These are phyloP conservation scores for Rutilus rutilus DNA, from an alignment of 2,113 vertebrate species.

Conservation along the genomic window DNA sequence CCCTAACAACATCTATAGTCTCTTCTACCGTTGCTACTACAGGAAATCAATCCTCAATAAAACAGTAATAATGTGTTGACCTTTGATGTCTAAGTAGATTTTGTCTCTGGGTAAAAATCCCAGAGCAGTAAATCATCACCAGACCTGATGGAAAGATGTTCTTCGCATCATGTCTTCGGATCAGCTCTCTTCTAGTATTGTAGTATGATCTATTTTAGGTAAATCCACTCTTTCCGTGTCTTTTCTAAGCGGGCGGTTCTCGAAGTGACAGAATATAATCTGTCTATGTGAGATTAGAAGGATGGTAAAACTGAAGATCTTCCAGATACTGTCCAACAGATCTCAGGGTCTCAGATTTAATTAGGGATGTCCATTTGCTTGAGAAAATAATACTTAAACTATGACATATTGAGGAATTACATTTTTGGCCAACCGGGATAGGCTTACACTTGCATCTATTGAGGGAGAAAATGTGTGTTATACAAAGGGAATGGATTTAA, in stretches of 20 bases:
- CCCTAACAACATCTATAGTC: constrained; percentile 40
- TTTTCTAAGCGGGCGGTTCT: background rate
- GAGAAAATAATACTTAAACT: constrained; percentile 31
- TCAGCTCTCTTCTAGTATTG: background rate
- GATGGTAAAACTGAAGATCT: background rate
- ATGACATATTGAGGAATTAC: background rate
- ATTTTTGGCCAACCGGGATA: background rate
- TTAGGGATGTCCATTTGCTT: constrained; percentile 13
- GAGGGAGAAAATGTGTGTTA: background rate
- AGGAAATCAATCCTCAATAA: constrained; percentile 57
- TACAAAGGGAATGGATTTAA: background rate
- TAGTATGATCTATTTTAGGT: background rate
- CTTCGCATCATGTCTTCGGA: background rate
- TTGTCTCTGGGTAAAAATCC: constrained; percentile 35
- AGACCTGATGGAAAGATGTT: constrained; percentile 28
- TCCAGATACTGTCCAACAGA: background rate
- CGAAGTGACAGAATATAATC: background rate
- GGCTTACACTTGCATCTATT: background rate
- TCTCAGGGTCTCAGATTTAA: constrained; percentile 12
- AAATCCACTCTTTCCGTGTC: background rate
- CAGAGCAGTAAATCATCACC: constrained; percentile 40
- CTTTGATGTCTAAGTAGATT: constrained; percentile 56
- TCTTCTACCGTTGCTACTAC: constrained; percentile 38
- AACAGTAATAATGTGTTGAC: constrained; percentile 55
- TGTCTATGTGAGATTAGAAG: background rate